phyloP scores from a whole-genome alignment of 2,113 vertebrate species.

The Pangasianodon hypophthalmus region DNA sequence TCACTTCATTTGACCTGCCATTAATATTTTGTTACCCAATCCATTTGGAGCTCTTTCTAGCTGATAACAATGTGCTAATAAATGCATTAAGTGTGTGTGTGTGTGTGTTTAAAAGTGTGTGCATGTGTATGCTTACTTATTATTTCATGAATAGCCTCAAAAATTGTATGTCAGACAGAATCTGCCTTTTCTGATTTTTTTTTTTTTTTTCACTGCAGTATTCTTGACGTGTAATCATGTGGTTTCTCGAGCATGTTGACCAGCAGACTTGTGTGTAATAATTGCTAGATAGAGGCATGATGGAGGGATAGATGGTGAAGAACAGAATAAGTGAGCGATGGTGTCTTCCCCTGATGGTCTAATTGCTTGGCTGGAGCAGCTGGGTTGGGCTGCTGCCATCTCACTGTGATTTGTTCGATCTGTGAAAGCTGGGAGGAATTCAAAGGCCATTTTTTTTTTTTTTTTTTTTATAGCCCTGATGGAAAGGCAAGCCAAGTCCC shows the following conservation, averaged over 20 bases:
- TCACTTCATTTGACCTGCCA: too few relatives aligned
- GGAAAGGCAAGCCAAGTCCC: constrained; percentile 29
- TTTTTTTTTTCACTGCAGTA: not conserved
- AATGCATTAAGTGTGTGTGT: not conserved
- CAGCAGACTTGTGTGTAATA: not conserved
- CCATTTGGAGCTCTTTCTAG: not conserved
- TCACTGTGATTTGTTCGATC: constrained; percentile 48
- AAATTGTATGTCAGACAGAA: not conserved
- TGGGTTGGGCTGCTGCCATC: constrained; percentile 42
- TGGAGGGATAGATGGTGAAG: constrained; percentile 7
- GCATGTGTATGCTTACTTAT: not conserved
- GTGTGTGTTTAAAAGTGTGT: not conserved
- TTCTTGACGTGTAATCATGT: constrained; percentile 4
- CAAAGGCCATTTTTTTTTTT: constrained; percentile 19
- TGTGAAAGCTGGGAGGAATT: constrained; percentile 40
- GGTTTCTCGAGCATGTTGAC: constrained; percentile 5
- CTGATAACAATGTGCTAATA: not conserved
- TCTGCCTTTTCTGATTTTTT: not conserved
- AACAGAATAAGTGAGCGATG: constrained; percentile 6
- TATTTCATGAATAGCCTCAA: not conserved
- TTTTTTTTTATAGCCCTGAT: constrained; percentile 8
- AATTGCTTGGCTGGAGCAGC: constrained; percentile 46
- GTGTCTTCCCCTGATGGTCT: constrained; percentile 40
- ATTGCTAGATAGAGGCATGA: not conserved
- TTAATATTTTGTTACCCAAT: not conserved